Percentiles rank a stretch among this genome's conserved stretches.
Evolutionary conservation across 2,888 invertebrate species (phyloP).

Genomic region (Lomographa bimaculata): DNA sequence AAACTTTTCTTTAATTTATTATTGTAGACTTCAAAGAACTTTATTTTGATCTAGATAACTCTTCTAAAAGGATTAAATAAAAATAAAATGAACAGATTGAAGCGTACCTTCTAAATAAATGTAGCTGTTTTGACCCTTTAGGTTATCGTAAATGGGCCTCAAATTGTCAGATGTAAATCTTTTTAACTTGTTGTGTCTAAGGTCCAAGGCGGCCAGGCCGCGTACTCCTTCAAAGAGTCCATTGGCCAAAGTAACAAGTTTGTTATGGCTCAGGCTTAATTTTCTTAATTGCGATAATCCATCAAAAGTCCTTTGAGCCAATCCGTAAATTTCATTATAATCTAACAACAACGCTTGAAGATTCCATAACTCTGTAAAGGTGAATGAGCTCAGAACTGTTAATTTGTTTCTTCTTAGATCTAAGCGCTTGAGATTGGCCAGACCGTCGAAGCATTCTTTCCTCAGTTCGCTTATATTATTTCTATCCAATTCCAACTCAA

Average conservation of each 20-base stretch:
- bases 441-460: conserved; percentile 89
- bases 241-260: conserved; percentile 86
- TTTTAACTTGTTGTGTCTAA: conserved; percentile 89
- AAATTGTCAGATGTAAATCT: conserved; percentile 89
- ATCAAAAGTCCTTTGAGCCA: conserved; percentile 90
- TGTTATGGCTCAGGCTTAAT: conserved; percentile 89
- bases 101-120: conserved; percentile 90
- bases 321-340: conserved; percentile 87
- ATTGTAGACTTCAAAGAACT: too few relatives aligned
- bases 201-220: conserved; percentile 88
- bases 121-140: conserved; percentile 88
- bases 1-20: too few relatives aligned
- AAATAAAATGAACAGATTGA: too few relatives aligned
- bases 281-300: conserved; percentile 89
- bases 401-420: conserved; percentile 90
- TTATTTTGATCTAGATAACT: neutral
- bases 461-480: conserved; percentile 90
- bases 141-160: conserved; percentile 89
- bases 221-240: conserved; percentile 89
- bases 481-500: conserved; percentile 91
- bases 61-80: too few relatives aligned
- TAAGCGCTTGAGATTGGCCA: conserved; percentile 88
- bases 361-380: conserved; percentile 90
- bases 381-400: conserved; percentile 89
- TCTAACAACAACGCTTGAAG: conserved; percentile 88